Evolutionary conservation across 2,888 invertebrate genomes (phyloP), one percentile per base, ranked within the genome.

Genomic region (Drosophila vallismaia): DNA sequence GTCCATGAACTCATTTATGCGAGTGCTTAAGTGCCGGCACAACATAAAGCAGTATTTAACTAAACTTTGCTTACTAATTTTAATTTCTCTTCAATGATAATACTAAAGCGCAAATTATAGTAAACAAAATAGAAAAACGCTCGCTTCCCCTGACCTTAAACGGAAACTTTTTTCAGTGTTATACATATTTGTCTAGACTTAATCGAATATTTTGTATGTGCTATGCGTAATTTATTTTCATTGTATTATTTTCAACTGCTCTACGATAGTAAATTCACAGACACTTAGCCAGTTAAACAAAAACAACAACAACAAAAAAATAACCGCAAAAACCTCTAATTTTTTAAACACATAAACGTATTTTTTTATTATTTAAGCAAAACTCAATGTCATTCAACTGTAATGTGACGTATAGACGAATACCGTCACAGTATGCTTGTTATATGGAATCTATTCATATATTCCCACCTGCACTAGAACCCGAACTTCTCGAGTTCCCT

Each of bases 301-400:
- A 73, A 75, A 67, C 74, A 33, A 8, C n/a, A 33, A 33, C 33
- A 33, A 33, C 33, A 33, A 3, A n/a, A 33, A 3, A n/a, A 36
- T 63, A 87, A 84, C 83, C 83, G 71, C 63, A 60, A 79, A 75
- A 71, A 84, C 88, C 88, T 83, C 83, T 77, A 69, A 79, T 85
- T 71, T 72, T 64, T 75, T 83, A 73, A 79, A 72, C 62, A 52
- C 70, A 75, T 70, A 60, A 46, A 14, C 62, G 51, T 71, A 71
- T 74, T 62, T 68, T 68, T 81, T 80, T 57, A 51, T 67, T 50
- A 68, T 69, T 42, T 54, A 29, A 68, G 45, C 45, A 38, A 69
- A 69, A 33, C 62, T 54, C 54, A 71, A 51, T 54, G 71, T 51
- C 63, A 55, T 53, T 62, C 54, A 66, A 66, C 64, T 66, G 64